Conservation (phyloP, 2,113 vertebrate species). For the Boleophthalmus pectinirostris region DNA sequence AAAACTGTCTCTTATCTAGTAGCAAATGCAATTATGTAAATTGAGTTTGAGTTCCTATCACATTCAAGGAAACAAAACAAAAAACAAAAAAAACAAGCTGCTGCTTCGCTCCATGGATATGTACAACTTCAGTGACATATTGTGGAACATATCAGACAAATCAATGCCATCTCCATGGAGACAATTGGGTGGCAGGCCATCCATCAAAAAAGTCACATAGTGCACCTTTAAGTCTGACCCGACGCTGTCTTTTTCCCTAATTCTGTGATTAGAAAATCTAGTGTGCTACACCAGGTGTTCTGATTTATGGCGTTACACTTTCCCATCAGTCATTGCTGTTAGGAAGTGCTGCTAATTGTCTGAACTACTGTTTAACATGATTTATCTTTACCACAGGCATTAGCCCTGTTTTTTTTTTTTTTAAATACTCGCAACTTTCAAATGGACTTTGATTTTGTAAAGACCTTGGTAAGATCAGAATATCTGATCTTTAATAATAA, state of each 20-base stretch:
- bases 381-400: neutral
- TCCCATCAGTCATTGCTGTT: neutral
- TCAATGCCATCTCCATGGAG: too few relatives aligned
- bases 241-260: neutral
- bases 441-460: neutral
- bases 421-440: neutral
- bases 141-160: too few relatives aligned
- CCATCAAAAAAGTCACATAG: too few relatives aligned
- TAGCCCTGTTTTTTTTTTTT: neutral
- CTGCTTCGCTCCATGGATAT: too few relatives aligned
- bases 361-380: neutral
- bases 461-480: neutral
- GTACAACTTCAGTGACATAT: too few relatives aligned
- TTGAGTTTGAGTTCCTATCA: neutral
- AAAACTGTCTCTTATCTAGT: neutral
- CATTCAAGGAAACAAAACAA: too few relatives aligned
- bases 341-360: neutral
- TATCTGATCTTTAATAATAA: neutral
- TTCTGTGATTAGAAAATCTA: slow-evolving; percentile 9
- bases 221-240: neutral
- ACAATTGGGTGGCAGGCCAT: too few relatives aligned
- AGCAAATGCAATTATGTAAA: neutral
- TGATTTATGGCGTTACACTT: neutral
- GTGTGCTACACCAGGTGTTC: neutral
- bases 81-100: too few relatives aligned